These are phyloP conservation scores for Pica pica DNA, from an alignment of 2,113 vertebrate species.

Conservation along the genomic window DNA sequence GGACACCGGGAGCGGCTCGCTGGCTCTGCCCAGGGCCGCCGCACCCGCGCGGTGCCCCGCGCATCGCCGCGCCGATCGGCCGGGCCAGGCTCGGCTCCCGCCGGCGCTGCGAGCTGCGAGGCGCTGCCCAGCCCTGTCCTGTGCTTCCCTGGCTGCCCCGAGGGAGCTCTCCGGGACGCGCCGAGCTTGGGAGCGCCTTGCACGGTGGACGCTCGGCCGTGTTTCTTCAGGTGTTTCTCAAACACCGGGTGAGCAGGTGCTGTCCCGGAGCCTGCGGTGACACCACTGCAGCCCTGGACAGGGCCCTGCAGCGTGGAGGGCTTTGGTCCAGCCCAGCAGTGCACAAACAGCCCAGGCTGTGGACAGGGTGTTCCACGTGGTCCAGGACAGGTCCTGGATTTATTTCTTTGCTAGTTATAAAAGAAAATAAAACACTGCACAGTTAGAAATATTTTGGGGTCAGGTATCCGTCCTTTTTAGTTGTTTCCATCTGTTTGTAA, in stretches of 20 bases:
- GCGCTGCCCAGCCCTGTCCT: rapidly evolving
- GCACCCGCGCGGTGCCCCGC: not conserved
- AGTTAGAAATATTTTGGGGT: not conserved
- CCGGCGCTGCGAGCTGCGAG: not conserved
- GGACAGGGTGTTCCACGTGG: not conserved
- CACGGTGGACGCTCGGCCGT: rapidly evolving
- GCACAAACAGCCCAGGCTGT: not conserved
- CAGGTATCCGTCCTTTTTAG: not conserved
- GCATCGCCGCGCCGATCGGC: not conserved
- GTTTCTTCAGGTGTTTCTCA: not conserved
- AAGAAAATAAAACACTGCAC: not conserved
- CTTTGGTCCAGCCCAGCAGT: not conserved
- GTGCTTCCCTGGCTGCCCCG: not conserved
- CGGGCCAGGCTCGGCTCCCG: not conserved
- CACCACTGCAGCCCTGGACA: rapidly evolving
- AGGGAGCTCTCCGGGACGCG: no score
- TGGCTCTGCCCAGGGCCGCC: not conserved
- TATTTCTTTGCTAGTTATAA: not conserved
- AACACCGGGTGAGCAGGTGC: rapidly evolving
- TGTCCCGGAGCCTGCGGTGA: not conserved
- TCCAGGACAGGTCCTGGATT: not conserved
- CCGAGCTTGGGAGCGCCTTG: not conserved
- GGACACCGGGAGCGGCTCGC: not conserved
- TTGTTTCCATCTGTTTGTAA: rapidly evolving
- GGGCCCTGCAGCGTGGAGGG: not conserved